Evolutionary conservation across 2,888 invertebrate species (phyloP).

Genomic region (Orthosia incerta): DNA sequence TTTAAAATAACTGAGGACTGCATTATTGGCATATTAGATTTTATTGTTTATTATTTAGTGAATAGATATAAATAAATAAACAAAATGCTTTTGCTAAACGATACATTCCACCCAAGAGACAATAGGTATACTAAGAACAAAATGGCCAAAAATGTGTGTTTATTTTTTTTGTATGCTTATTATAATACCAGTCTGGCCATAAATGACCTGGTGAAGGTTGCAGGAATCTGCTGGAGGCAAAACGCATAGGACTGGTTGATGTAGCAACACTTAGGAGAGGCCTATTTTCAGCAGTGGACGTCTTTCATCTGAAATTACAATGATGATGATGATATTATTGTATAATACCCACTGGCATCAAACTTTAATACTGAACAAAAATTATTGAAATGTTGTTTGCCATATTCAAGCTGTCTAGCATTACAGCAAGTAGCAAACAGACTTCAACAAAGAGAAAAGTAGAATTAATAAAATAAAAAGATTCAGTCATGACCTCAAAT

Average conservation of each 20-base stretch:
- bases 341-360: too few relatives aligned
- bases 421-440: neutral
- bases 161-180: neutral
- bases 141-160: neutral
- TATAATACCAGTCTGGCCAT: too few relatives aligned
- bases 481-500: neutral
- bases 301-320: too few relatives aligned
- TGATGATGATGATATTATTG: too few relatives aligned
- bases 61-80: neutral
- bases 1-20: neutral
- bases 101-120: neutral
- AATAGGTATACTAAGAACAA: conserved; percentile 8
- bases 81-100: neutral
- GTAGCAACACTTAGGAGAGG: too few relatives aligned
- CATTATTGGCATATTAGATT: neutral
- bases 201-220: too few relatives aligned
- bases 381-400: too few relatives aligned
- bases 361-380: too few relatives aligned
- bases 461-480: neutral
- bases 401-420: neutral
- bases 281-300: too few relatives aligned
- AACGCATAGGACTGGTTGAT: too few relatives aligned
- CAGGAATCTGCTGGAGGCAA: too few relatives aligned
- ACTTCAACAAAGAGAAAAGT: neutral
- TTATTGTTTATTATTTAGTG: neutral